These are phyloP conservation scores for Megalurothrips usitatus DNA, from an alignment of 2,888 invertebrate species.

Conservation along the genomic window DNA sequence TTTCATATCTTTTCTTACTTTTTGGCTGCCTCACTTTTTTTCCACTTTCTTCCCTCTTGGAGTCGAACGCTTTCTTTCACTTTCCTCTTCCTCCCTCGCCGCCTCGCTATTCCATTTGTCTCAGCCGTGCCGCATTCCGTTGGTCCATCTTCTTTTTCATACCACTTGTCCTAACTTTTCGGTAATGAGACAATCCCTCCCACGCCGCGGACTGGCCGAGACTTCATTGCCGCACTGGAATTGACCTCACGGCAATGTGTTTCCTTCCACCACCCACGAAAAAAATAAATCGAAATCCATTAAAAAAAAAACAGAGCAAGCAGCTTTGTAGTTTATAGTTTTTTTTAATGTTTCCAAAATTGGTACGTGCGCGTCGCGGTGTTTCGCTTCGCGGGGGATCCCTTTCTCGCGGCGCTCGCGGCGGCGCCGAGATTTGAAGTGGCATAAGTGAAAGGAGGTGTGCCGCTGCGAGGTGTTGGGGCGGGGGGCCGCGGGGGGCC, in stretches of 20 bases:
- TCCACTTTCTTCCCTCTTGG: neutral
- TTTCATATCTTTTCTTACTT: neutral
- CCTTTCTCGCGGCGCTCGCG: too few relatives aligned
- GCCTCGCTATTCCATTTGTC: conserved; percentile 1
- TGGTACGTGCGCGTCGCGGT: too few relatives aligned
- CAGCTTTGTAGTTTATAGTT: too few relatives aligned
- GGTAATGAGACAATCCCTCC: neutral
- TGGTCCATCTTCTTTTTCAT: neutral
- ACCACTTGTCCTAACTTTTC: neutral
- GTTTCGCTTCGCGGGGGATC: too few relatives aligned
- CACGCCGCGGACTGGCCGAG: neutral
- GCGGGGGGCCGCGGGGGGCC: neutral
- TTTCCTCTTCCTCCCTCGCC: neutral
- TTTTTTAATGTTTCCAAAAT: too few relatives aligned
- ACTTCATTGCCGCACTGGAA: neutral
- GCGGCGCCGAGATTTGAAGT: neutral
- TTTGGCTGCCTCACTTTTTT: neutral
- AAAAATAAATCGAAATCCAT: too few relatives aligned
- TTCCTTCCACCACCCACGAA: too few relatives aligned
- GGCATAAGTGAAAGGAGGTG: conserved; percentile 10
- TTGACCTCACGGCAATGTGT: too few relatives aligned
- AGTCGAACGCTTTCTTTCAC: neutral
- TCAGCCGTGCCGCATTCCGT: neutral
- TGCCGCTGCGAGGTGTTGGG: conserved; percentile 11
- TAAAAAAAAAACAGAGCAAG: too few relatives aligned